phyloP scores from a whole-genome alignment of 1,140 invertebrate species.

The Bilobella aurantiaca region DNA sequence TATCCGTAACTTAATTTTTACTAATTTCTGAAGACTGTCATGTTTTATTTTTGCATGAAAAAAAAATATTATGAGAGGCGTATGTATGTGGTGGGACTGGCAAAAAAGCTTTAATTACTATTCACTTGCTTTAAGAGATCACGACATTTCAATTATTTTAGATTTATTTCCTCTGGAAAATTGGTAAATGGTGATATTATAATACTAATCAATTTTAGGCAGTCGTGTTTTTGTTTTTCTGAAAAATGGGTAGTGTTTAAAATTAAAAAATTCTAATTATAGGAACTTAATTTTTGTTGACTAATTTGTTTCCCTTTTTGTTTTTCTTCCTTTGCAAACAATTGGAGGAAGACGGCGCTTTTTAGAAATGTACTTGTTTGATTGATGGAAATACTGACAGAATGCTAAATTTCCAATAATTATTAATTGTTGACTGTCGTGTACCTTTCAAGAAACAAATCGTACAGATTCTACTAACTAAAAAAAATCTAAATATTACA shows the following conservation, averaged over 20 bases:
- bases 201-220: not conserved
- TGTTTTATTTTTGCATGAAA: slow-evolving; percentile 7
- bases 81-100: not conserved
- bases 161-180: not conserved
- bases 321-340: not conserved
- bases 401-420: not conserved
- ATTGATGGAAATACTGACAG: no score
- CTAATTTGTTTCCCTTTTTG: not conserved
- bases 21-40: slow-evolving; percentile 3
- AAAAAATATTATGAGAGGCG: not conserved
- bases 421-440: slow-evolving; percentile 1
- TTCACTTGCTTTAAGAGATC: not conserved
- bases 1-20: not conserved
- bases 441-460: not conserved
- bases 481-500: not conserved
- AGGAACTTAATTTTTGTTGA: no score
- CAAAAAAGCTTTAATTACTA: not conserved
- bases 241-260: no score
- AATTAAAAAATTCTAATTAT: no score
- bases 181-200: slow-evolving; percentile 6
- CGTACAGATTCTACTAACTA: not conserved
- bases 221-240: not conserved
- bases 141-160: no score
- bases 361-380: no score
- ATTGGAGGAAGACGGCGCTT: no score